Conservation (phyloP, 2,797 vertebrate species). For the Chelidonichthys spinosus region DNA sequence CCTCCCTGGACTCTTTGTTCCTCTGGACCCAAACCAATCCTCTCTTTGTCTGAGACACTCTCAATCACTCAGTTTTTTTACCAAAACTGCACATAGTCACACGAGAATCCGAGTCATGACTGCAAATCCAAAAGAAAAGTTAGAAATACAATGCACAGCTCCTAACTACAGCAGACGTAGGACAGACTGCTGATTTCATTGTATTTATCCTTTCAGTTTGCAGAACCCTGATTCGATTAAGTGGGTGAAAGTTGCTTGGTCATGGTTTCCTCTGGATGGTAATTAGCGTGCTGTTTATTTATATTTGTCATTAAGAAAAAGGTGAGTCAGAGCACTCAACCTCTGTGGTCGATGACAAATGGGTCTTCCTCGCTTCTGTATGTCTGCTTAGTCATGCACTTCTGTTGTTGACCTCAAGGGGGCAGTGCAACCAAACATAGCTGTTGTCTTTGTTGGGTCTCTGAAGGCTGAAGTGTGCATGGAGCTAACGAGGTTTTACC, state of each 20-base stretch:
- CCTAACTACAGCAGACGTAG: not conserved
- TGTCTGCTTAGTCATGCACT: slow-evolving; percentile 20
- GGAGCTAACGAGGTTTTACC: not conserved
- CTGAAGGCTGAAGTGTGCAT: not conserved
- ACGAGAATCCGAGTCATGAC: slow-evolving; percentile 41
- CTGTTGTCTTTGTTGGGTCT: not conserved
- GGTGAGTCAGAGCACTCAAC: slow-evolving; percentile 40
- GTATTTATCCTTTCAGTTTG: slow-evolving; percentile 22
- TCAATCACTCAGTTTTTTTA: slow-evolving; percentile 68
- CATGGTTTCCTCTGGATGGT: slow-evolving; percentile 52
- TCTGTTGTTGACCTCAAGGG: slow-evolving; percentile 46
- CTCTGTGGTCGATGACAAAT: slow-evolving; percentile 51
- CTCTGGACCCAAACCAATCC: slow-evolving; percentile 72
- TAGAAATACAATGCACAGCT: slow-evolving; percentile 12
- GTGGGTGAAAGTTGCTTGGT: slow-evolving; percentile 51
- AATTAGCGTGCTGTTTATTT: slow-evolving; percentile 59
- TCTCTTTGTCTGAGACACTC: slow-evolving; percentile 68
- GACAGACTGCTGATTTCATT: slow-evolving; percentile 11
- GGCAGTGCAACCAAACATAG: slow-evolving; percentile 50
- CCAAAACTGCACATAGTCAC: slow-evolving; percentile 63
- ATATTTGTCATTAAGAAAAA: slow-evolving; percentile 64
- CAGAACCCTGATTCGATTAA: slow-evolving; percentile 45
- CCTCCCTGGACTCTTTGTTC: slow-evolving; percentile 75
- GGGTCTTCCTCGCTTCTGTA: slow-evolving; percentile 17
- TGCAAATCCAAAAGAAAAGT: slow-evolving; percentile 41